Percentiles rank a stretch among this genome's conserved stretches.
Conservation (phyloP, 2,797 vertebrate species). For the Hybognathus amarus region DNA sequence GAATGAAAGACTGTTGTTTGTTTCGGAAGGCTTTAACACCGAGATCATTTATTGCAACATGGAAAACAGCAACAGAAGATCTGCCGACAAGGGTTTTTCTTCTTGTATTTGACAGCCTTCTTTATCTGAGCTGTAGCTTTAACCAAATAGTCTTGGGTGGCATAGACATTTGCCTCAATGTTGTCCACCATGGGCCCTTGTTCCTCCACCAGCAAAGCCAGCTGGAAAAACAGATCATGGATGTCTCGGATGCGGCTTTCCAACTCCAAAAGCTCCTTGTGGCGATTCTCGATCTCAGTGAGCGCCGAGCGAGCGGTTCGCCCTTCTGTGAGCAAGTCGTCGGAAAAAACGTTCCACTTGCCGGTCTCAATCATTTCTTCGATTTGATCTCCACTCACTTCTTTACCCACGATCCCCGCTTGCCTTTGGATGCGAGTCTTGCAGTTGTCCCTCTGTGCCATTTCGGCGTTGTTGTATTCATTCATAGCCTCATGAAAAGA, state of each 20-base stretch:
- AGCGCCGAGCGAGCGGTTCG: slow-evolving; percentile 85
- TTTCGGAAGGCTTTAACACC: not conserved
- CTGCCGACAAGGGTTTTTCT: slow-evolving; percentile 86
- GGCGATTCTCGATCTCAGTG: slow-evolving; percentile 91
- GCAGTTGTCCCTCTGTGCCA: slow-evolving; percentile 92
- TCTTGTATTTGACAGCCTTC: slow-evolving; percentile 86
- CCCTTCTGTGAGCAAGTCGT: slow-evolving; percentile 88
- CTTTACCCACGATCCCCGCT: slow-evolving; percentile 95
- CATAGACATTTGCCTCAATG: slow-evolving; percentile 86
- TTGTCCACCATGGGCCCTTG: slow-evolving; percentile 88
- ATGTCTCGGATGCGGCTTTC: slow-evolving; percentile 92
- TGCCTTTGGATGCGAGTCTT: slow-evolving; percentile 95
- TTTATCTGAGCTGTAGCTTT: slow-evolving; percentile 81
- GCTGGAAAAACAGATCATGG: slow-evolving; percentile 91
- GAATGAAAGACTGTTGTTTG: slow-evolving; percentile 2
- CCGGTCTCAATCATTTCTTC: slow-evolving; percentile 97
- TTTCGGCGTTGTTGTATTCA: slow-evolving; percentile 90
- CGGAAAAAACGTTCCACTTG: slow-evolving; percentile 94
- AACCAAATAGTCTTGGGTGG: slow-evolving; percentile 84
- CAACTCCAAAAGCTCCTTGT: slow-evolving; percentile 91
- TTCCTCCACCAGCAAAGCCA: slow-evolving; percentile 91
- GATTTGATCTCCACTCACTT: slow-evolving; percentile 89
- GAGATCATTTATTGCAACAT: slow-evolving; percentile 74
- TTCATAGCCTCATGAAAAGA: slow-evolving; percentile 87
- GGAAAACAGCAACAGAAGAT: slow-evolving; percentile 91